Percentiles rank a stretch among this genome's conserved stretches.
Evolutionary conservation across 2,888 invertebrate species (phyloP).

Genomic region (Lutraria lutraria): DNA sequence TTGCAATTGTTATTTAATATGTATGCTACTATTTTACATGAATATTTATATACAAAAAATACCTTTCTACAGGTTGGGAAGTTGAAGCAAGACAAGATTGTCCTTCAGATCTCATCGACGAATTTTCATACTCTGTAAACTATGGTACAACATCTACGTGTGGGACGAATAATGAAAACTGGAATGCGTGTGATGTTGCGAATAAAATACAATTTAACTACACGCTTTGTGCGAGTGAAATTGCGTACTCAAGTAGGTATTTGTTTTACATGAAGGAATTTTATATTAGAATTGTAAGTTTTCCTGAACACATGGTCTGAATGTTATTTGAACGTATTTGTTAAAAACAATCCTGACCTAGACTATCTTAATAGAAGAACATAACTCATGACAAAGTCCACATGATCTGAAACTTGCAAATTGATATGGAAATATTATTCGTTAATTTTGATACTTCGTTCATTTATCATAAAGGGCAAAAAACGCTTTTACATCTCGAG

Average conservation of each 20-base stretch:
- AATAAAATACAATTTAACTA: constrained; percentile 71
- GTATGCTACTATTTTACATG: background rate
- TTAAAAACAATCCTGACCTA: too few species aligned
- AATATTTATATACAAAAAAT: too few species aligned
- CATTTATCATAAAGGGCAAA: too few species aligned
- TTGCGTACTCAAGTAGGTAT: constrained; percentile 73
- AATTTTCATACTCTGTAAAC: constrained; percentile 53
- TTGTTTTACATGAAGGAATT: background rate
- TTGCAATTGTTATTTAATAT: background rate
- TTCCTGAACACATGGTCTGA: too few species aligned
- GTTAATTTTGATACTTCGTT: too few species aligned
- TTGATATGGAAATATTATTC: too few species aligned
- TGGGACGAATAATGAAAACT: constrained; percentile 39
- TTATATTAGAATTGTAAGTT: too few species aligned
- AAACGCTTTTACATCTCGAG: too few species aligned
- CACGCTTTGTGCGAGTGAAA: constrained; percentile 64
- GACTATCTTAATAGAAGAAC: too few species aligned
- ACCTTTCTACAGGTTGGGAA: constrained; percentile 37
- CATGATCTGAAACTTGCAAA: too few species aligned
- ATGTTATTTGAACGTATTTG: too few species aligned
- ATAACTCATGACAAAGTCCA: too few species aligned
- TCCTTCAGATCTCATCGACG: constrained; percentile 50
- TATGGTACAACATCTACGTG: constrained; percentile 44
- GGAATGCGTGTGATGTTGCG: constrained; percentile 70
- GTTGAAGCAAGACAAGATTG: constrained; percentile 44